Base-by-base conservation (phyloP, 2,888 invertebrate species). In the Oscheius sp. region DNA sequence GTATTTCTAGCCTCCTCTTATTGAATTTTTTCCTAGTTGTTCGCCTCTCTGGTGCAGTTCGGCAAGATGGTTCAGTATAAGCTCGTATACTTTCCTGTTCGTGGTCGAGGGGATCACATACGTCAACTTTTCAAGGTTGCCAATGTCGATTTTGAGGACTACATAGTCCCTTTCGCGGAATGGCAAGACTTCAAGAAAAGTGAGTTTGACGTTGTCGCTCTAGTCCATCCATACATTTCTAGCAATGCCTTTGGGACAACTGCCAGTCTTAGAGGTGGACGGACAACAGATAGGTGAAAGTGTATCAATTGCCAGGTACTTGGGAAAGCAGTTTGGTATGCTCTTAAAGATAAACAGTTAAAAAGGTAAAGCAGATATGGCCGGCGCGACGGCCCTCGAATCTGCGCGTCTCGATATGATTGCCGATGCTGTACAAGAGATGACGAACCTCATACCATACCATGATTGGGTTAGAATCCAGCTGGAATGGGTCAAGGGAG, bases 231-330 rank as follows among this genome's bases (percentile, higher is more conserved):
- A 5, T 42, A 47, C 2, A 37, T 32, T 71, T 83, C 62, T 63
- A 87, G 87, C 84, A 53, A 87, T 84, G 83, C 87, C 87, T 59
- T 76, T 87, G n/a, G 82, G 84, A 29, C 86, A 87, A 73, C 75
- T 86, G 21, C 87, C 87, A n/a, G 86, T 87, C 13, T 78, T 87
- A 10, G 87, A 87, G 70, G 82, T 87, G 13, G 84, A 87, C 72
- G 86, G 86, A 50, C 77, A 78, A 7, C 84, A 85, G 75, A 79
- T 87, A 70, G 81, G 77, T 42, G 85, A 85, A 76, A 78, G 81
- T 51, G 71, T 83, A n/a, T 84, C 87, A 13, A 86, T 86, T 75
- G 75, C 79, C 7, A 81, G 87, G 35, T 87, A 76, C 72, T 71
- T 87, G 35, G 87, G 81, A 13, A 80, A 83, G 70, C 77, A 81